phyloP scores from a whole-genome alignment of 2,797 vertebrate genomes.

The Eupleurogrammus muticus region DNA sequence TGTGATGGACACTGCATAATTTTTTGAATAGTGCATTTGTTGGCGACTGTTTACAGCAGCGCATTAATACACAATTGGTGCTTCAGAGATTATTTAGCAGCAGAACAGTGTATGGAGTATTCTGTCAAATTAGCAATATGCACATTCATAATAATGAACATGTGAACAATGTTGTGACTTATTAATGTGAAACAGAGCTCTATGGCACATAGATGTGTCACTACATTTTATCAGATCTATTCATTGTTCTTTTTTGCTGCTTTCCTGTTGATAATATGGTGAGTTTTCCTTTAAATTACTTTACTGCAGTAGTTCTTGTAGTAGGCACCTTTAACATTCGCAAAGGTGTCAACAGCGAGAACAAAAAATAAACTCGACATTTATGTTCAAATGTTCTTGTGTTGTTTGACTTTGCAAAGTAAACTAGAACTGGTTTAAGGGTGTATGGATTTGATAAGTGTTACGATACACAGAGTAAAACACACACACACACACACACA shows the following conservation, averaged over 20 bases:
- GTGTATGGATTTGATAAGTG: conserved; percentile 27
- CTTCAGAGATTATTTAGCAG: not conserved
- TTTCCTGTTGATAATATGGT: not conserved
- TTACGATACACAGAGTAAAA: not conserved
- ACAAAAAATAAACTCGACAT: conserved; percentile 37
- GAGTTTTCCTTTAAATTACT: not conserved
- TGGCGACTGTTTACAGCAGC: not conserved
- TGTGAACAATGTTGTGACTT: not conserved
- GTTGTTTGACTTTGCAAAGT: conserved; percentile 44
- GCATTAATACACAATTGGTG: not conserved
- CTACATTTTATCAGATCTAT: not conserved
- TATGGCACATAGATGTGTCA: not conserved
- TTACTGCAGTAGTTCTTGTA: not conserved
- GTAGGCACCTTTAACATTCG: conserved; percentile 5
- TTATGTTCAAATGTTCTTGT: conserved; percentile 26
- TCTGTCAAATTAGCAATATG: too few relatives aligned
- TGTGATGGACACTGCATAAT: too few relatives aligned
- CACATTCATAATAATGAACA: not conserved
- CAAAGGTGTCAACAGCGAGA: conserved; percentile 8
- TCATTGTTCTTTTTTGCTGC: not conserved
- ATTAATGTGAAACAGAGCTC: not conserved
- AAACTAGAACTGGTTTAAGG: conserved; percentile 18
- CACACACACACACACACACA: conserved; percentile 17
- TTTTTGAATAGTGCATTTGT: too few relatives aligned
- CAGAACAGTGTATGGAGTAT: not conserved